Conservation (phyloP, 2,888 invertebrate species). For the Tachystola acroxantha region DNA sequence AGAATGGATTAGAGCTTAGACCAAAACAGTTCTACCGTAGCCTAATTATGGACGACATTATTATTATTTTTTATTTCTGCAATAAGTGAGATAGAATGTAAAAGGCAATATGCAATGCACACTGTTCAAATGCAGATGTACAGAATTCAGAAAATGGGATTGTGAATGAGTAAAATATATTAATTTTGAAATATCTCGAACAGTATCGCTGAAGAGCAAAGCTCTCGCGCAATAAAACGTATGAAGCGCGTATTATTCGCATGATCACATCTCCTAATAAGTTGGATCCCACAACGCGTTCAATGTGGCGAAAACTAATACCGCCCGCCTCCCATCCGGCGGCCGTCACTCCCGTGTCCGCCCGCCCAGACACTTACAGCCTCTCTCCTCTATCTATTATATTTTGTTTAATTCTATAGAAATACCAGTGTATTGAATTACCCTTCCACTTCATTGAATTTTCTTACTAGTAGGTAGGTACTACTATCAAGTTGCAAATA, state of each 20-base stretch:
- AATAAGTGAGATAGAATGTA: too few species aligned
- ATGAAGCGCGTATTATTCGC: constrained; percentile 72
- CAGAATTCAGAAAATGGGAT: too few species aligned
- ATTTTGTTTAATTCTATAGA: neutral
- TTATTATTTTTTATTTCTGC: too few species aligned
- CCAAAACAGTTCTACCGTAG: too few species aligned
- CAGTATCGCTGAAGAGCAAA: constrained; percentile 54
- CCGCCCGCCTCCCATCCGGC: constrained; percentile 34
- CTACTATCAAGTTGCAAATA: too few species aligned
- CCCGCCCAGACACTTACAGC: constrained; percentile 44
- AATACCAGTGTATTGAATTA: neutral
- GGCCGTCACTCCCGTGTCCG: constrained; percentile 47
- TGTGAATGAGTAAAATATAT: constrained; percentile 29
- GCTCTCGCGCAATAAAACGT: constrained; percentile 68
- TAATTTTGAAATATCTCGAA: constrained; percentile 40
- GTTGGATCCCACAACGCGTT: constrained; percentile 70
- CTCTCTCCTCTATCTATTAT: constrained; percentile 31
- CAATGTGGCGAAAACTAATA: constrained; percentile 70
- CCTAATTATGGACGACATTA: too few species aligned
- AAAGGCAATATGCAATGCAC: too few species aligned
- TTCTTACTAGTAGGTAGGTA: too few species aligned
- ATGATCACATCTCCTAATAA: constrained; percentile 75
- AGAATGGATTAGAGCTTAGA: too few species aligned
- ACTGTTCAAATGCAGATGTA: too few species aligned
- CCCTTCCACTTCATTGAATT: neutral